phyloP scores from a whole-genome alignment of 2,888 invertebrate species.

The Pomacea canaliculata region DNA sequence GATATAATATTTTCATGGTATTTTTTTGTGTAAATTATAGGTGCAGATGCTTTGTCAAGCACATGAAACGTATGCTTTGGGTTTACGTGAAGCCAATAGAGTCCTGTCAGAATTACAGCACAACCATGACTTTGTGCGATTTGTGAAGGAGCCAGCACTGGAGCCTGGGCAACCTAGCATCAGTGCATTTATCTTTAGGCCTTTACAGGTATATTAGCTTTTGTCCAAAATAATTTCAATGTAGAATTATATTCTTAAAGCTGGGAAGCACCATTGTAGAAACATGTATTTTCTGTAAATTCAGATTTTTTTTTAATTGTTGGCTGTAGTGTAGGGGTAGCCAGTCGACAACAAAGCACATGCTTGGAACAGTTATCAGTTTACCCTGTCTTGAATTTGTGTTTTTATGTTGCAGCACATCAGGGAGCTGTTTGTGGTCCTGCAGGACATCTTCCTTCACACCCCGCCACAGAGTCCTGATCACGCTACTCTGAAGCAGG shows the following conservation, averaged over 20 bases:
- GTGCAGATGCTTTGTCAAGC: conserved; percentile 61
- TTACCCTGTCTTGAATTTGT: too few species aligned
- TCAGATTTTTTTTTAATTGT: not conserved
- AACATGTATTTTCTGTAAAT: not conserved
- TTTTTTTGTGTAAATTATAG: conserved; percentile 16
- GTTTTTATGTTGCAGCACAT: conserved; percentile 49
- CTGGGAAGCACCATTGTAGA: not conserved
- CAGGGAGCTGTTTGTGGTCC: conserved; percentile 53
- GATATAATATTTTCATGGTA: not conserved
- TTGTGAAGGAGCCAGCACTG: conserved; percentile 50
- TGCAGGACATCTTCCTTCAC: conserved; percentile 55
- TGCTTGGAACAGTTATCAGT: too few species aligned
- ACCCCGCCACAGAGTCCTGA: conserved; percentile 50
- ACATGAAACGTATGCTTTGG: conserved; percentile 63
- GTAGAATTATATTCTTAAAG: not conserved
- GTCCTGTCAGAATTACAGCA: conserved; percentile 50
- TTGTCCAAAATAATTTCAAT: not conserved
- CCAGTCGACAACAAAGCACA: too few species aligned
- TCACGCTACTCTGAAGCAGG: conserved; percentile 54
- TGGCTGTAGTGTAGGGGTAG: not conserved
- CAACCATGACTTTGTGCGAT: conserved; percentile 57
- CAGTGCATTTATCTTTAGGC: conserved; percentile 56
- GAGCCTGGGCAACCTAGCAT: conserved; percentile 51
- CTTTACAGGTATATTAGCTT: conserved; percentile 38
- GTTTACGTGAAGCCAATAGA: conserved; percentile 55